Percentiles rank a stretch among this genome's conserved stretches.
Conservation (phyloP, 2,113 vertebrate genomes). For the Cephalophus harveyi region DNA sequence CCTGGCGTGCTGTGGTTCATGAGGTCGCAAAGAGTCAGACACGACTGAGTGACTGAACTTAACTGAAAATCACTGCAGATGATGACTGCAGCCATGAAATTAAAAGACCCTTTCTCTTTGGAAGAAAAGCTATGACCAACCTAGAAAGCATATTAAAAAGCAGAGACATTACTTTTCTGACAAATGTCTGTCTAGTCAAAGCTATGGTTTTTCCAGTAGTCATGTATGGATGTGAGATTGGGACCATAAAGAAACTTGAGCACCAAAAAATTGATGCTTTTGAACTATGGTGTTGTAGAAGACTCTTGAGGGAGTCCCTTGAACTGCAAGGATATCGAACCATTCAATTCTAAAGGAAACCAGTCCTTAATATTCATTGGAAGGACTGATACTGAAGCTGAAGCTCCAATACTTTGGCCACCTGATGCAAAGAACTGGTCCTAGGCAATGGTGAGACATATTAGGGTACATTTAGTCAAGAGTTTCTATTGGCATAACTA, state of each 20-base stretch:
- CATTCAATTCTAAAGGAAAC: not conserved
- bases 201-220: not conserved
- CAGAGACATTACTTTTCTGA: not conserved
- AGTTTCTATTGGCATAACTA: not conserved
- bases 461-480: not conserved
- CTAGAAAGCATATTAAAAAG: not conserved
- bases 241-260: not conserved
- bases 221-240: not conserved
- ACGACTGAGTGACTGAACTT: fast-evolving
- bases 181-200: not conserved
- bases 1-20: fast-evolving
- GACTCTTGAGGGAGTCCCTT: not conserved
- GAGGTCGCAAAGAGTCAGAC: not conserved
- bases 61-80: not conserved
- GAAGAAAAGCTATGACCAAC: not conserved
- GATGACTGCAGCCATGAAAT: not conserved
- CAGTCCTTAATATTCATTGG: not conserved
- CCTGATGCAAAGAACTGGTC: not conserved
- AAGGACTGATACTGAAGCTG: not conserved
- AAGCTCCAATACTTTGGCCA: not conserved
- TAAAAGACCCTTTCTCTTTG: not conserved
- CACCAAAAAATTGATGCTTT: not conserved
- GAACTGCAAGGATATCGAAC: fast-evolving
- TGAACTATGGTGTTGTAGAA: not conserved
- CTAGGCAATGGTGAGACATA: not conserved